These are phyloP conservation scores for Pangasianodon hypophthalmus DNA, from an alignment of 2,113 vertebrate genomes.

Conservation along the genomic window DNA sequence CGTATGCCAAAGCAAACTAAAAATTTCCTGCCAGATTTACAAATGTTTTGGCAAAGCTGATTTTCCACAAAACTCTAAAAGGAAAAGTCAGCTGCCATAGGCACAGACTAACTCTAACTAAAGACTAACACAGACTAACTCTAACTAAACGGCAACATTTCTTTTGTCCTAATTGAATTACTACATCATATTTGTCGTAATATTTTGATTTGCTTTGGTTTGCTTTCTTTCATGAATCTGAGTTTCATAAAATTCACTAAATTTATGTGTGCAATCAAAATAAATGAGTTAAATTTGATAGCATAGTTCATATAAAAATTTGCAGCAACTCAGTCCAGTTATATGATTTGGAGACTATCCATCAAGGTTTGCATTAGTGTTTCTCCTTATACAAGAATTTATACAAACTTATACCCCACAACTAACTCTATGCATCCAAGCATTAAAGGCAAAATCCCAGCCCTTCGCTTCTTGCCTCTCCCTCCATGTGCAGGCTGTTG, in stretches of 20 bases:
- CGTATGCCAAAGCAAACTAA: background rate
- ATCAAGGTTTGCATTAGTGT: background rate
- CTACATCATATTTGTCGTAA: background rate
- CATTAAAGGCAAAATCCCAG: background rate
- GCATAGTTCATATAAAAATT: background rate
- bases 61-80: background rate
- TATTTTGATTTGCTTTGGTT: background rate
- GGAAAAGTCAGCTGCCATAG: background rate
- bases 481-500: conserved; percentile 69
- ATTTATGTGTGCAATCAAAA: background rate
- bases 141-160: background rate
- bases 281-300: background rate
- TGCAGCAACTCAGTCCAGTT: background rate
- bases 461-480: background rate
- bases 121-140: background rate
- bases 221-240: background rate
- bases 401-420: background rate
- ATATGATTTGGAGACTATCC: background rate
- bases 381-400: background rate
- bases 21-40: background rate
- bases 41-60: background rate
- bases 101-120: background rate
- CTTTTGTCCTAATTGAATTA: background rate
- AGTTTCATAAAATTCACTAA: background rate
- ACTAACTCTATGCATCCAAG: background rate